A percentile compares a stretch with the other conserved stretches of the same genome.
Conservation (phyloP, 2,113 vertebrate species). For the Crocuta crocuta region DNA sequence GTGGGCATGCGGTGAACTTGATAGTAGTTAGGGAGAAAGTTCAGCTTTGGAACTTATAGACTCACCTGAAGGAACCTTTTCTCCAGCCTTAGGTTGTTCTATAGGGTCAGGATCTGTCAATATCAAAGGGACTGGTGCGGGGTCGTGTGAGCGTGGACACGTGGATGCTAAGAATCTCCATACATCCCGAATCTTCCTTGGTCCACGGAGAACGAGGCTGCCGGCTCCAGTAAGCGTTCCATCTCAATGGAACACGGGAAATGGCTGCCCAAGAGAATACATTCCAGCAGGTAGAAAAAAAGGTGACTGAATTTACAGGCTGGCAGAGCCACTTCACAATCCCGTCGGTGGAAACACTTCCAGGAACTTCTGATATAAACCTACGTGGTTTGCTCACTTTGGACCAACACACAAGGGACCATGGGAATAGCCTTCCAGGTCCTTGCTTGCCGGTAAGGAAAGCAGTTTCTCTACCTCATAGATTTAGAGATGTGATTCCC, state of each 20-base stretch:
- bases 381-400: slow-evolving; percentile 12
- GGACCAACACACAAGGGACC: neutral
- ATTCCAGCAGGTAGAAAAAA: neutral
- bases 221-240: neutral
- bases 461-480: neutral
- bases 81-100: neutral
- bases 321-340: neutral
- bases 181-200: neutral
- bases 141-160: neutral
- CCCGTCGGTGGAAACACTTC: neutral
- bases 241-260: neutral
- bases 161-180: neutral
- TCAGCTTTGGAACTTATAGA: neutral
- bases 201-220: neutral
- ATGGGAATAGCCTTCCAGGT: neutral
- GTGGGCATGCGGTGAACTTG: neutral
- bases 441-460: neutral
- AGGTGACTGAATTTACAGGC: neutral
- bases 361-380: neutral
- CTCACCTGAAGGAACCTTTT: neutral
- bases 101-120: neutral
- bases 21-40: neutral
- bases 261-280: neutral
- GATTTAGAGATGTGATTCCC: neutral
- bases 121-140: neutral